Conservation (phyloP, 2,797 vertebrate genomes). For the Tachyglossus aculeatus region DNA sequence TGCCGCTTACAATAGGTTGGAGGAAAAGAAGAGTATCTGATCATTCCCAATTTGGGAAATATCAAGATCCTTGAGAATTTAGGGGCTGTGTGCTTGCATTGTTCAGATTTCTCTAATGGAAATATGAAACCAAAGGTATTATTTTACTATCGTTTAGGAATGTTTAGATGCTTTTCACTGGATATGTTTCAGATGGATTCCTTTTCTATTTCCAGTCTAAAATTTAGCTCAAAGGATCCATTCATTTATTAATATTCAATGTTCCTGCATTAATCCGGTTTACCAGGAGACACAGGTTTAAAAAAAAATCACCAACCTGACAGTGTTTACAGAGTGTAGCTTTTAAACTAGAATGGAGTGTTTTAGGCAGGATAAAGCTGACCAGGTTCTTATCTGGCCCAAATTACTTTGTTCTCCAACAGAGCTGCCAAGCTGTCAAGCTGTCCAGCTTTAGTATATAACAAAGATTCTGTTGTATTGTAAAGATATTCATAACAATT, state of each 20-base stretch:
- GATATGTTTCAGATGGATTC: no score
- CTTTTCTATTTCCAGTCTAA: background rate
- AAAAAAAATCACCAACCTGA: constrained; percentile 24
- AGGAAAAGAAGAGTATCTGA: no score
- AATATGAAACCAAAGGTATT: no score
- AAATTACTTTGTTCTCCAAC: constrained; percentile 72
- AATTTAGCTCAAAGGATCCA: constrained; percentile 19
- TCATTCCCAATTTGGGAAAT: no score
- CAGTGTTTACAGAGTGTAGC: constrained; percentile 23
- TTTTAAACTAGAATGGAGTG: constrained; percentile 49
- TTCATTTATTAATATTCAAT: constrained; percentile 9
- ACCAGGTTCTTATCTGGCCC: constrained; percentile 71
- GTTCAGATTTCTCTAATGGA: no score
- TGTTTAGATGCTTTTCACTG: no score
- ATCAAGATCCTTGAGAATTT: no score
- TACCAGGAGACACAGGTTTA: constrained; percentile 43
- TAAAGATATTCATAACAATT: constrained; percentile 83
- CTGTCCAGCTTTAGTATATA: constrained; percentile 70
- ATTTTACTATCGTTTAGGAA: no score
- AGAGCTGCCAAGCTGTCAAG: constrained; percentile 80
- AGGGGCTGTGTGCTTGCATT: no score
- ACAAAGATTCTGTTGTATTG: constrained; percentile 83
- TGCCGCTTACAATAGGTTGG: no score
- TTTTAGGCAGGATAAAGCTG: constrained; percentile 65
- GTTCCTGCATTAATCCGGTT: background rate